A percentile compares a stretch with the other conserved stretches of the same genome.
Evolutionary conservation across 2,888 invertebrate genomes (phyloP).

Genomic region (Sialis lutaria): DNA sequence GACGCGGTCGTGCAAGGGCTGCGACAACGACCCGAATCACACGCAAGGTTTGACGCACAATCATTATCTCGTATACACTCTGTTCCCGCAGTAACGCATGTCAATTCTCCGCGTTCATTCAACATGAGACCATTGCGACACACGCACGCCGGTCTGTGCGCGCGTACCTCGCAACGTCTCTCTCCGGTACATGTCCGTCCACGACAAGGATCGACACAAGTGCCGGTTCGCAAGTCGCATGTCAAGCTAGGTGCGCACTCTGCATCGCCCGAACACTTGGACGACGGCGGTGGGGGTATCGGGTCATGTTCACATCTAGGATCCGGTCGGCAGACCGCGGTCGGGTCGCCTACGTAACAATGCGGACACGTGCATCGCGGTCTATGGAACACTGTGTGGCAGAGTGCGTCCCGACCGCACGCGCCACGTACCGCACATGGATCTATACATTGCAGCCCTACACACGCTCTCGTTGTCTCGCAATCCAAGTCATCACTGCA

Average conservation of each 20-base stretch:
- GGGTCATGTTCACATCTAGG: constrained; percentile 52
- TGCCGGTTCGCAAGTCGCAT: constrained; percentile 49
- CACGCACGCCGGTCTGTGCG: constrained; percentile 71
- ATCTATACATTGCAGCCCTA: constrained; percentile 79
- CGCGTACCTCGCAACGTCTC: constrained; percentile 76
- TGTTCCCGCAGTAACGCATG: constrained; percentile 65
- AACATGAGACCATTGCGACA: constrained; percentile 80
- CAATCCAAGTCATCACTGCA: constrained; percentile 84
- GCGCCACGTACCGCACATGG: constrained; percentile 77
- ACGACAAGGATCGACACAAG: constrained; percentile 68
- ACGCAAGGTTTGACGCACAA: constrained; percentile 73
- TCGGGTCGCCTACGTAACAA: constrained; percentile 72
- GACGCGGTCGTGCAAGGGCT: constrained; percentile 65
- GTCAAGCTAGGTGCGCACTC: constrained; percentile 61
- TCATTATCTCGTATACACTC: constrained; percentile 69
- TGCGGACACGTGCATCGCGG: constrained; percentile 78
- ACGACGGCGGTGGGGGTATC: constrained; percentile 34
- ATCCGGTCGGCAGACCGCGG: constrained; percentile 61
- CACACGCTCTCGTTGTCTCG: constrained; percentile 80
- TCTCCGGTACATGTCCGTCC: constrained; percentile 57
- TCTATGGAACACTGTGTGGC: constrained; percentile 67
- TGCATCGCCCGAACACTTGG: constrained; percentile 42
- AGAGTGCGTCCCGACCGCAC: constrained; percentile 79
- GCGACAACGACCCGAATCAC: constrained; percentile 66
- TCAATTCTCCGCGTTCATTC: constrained; percentile 72